A percentile compares a stretch with the other conserved stretches of the same genome.
Evolutionary conservation across 2,888 invertebrate genomes (phyloP).

Genomic region (Chaetoderma sp.): DNA sequence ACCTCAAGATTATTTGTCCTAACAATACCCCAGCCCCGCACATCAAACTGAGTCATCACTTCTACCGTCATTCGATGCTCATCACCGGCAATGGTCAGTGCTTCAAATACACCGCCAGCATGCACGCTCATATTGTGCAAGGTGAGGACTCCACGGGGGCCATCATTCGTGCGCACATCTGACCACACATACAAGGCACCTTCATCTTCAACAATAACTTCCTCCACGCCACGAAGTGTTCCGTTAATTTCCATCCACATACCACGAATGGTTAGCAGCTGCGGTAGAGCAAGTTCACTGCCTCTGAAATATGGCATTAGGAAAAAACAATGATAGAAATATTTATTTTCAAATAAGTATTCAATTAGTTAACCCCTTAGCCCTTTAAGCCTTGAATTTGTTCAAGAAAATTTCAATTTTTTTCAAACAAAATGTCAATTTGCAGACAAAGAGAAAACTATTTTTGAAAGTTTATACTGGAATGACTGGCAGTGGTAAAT

Average conservation of each 20-base stretch:
- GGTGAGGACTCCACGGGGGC: conserved; percentile 37
- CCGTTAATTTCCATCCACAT: conserved; percentile 53
- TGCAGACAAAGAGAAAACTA: too few relatives aligned
- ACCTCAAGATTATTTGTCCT: conserved; percentile 46
- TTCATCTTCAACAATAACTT: conserved; percentile 45
- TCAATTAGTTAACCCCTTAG: too few relatives aligned
- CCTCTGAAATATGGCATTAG: too few relatives aligned
- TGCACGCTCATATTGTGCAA: conserved; percentile 45
- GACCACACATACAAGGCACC: conserved; percentile 53
- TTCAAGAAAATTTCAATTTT: too few relatives aligned
- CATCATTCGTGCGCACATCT: conserved; percentile 41
- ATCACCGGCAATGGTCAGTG: conserved; percentile 35
- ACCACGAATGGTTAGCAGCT: conserved; percentile 42
- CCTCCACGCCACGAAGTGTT: conserved; percentile 44
- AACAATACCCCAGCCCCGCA: conserved; percentile 52
- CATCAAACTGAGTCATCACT: conserved; percentile 35
- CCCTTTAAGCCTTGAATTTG: too few relatives aligned
- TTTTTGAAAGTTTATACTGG: too few relatives aligned
- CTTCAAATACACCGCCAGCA: conserved; percentile 51
- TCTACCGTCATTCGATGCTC: conserved; percentile 34
- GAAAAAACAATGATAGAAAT: too few relatives aligned
- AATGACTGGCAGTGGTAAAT: too few relatives aligned
- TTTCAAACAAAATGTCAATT: too few relatives aligned
- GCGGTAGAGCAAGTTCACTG: conserved; percentile 41
- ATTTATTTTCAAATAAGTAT: too few relatives aligned